Evolutionary conservation across 1,140 invertebrate species (phyloP), one percentile per base, ranked within the genome.

Genomic region (Tetragonula clypearis): DNA sequence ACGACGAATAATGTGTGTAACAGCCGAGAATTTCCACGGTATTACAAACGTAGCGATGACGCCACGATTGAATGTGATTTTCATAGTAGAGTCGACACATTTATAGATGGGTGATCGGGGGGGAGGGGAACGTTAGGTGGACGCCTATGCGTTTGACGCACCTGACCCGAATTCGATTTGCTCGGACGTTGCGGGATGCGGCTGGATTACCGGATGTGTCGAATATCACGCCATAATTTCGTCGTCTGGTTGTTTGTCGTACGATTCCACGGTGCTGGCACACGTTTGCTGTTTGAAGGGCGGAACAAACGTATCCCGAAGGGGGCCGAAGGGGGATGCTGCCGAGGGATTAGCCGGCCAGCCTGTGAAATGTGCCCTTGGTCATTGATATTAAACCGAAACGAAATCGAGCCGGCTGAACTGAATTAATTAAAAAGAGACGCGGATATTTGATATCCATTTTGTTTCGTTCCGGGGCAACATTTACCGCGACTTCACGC

Each of bases 151-250:
- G 21, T 66, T 60, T 23, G 23, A 60, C 55, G n/a, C 65, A 58
- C 66, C 66, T 77, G 75, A 71, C 55, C 82, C 56, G 75, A 79
- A 84, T 84, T 71, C 75, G 82, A 84, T 84, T 84, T 78, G 66
- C 23, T 66, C 75, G 75, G 75, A 60, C 78, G 82, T 68, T 78
- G 66, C 75, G 82, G 55, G 75, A 78, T 71, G 41, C 75, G 75
- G 35, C n/a, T 84, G 75, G 82, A 84, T 84, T 84, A 84, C 82
- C 82, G 75, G 55, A 79, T 68, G 66, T 53, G 82, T 84, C 82
- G 75, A 84, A 78, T 84, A 84, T 84, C 75, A 55, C 53, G 75
- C 75, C 75, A 79, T 84, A 84, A 84, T 84, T 84, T 79, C 75
- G 75, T 84, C 82, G 82, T 35, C 35, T n/a, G 66, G 41, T 55